Evolutionary conservation across 2,797 vertebrate genomes (phyloP).

Genomic region (Nyctibius grandis): DNA sequence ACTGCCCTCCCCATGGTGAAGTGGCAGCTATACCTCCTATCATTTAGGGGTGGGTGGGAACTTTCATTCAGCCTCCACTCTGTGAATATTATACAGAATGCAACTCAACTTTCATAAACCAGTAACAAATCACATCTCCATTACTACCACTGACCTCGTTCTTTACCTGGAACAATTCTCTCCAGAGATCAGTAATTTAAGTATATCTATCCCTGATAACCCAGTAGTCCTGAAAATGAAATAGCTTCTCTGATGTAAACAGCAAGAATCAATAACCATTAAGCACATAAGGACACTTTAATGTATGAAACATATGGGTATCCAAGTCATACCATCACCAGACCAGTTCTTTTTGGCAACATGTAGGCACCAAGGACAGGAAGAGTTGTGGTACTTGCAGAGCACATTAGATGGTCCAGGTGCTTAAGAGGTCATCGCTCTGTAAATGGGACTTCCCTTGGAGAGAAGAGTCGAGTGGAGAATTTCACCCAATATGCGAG

Average conservation of each 20-base stretch:
- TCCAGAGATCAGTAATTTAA: constrained; percentile 60
- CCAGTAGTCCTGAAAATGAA: constrained; percentile 64
- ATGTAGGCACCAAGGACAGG: background rate
- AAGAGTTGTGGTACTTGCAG: background rate
- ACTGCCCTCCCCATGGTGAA: background rate
- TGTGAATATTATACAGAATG: background rate
- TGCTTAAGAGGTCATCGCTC: background rate
- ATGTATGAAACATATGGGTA: background rate
- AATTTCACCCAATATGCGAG: background rate
- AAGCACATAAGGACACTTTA: constrained; percentile 57
- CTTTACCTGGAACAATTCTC: constrained; percentile 46
- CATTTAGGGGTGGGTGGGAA: background rate
- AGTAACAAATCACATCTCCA: background rate
- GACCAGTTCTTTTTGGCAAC: constrained; percentile 4
- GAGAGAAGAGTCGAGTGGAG: background rate
- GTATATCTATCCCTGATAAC: constrained; percentile 53
- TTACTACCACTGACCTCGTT: constrained; percentile 59
- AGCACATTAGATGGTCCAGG: background rate
- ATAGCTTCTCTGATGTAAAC: constrained; percentile 56
- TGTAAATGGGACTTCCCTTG: background rate
- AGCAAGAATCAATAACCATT: constrained; percentile 73
- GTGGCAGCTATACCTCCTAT: background rate
- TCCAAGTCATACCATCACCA: constrained; percentile 27
- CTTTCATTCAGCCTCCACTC: background rate
- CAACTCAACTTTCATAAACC: background rate